Base-by-base conservation (phyloP, 2,888 invertebrate genomes). In the Pheosia tremula region DNA sequence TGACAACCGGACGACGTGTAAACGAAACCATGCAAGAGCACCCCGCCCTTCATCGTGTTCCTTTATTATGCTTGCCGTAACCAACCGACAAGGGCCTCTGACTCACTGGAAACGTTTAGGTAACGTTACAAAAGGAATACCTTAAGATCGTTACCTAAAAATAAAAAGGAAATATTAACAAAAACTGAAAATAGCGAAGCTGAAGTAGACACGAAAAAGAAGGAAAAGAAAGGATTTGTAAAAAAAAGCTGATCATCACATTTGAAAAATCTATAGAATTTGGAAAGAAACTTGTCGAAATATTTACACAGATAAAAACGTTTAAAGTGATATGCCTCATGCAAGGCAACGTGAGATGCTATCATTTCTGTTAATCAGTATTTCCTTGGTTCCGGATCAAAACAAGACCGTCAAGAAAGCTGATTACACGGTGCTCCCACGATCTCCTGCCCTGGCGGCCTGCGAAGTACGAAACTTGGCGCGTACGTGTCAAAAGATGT, bases 401-500 rank as follows among this genome's bases (percentile, higher is more conserved):
- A 91, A 91, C 86, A 90, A 89, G 88, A 85, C 89, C 77, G 86
- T 85, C 86, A 91, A 87, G 92, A 91, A 90, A 91, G 87, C 88
- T 91, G 92, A 92, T 91, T 92, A 90, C 85, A 91, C 88, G 90
- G 89, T 90, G 91, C 89, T 93, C 93, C 91, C 93, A 93, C 93
- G 93, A 90, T 91, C 92, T 86, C 89, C 75, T 88, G 89, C 83
- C 89, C 90, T 83, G 87, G 83, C 90, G 84, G 86, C 85, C 83
- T 80, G 85, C 80, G 83, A 84, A 85, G 91, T 88, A 91, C 90
- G 89, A 92, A 92, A 90, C 92, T 91, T 93, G 88, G 89, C 91
- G 88, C 89, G 86, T 89, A 90, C 91, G 87, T 90, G 93, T 93
- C 93, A 93, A 93, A 93, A 93, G 90, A 92, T 91, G 91, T 93